Conservation (phyloP, 2,888 invertebrate genomes). For the Lumbricus terrestris region DNA sequence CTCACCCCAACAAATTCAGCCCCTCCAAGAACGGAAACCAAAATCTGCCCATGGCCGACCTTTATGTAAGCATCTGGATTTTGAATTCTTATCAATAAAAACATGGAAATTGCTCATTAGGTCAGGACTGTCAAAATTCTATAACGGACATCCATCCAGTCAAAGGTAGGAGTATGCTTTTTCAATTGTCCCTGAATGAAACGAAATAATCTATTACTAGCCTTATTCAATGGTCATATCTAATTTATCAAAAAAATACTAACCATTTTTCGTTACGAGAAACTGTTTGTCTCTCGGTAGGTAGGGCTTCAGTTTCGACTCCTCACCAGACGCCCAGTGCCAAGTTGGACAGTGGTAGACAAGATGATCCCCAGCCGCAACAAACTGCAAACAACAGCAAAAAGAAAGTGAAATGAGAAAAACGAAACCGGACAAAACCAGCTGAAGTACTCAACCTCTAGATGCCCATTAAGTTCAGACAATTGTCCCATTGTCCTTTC, state of each 20-base stretch:
- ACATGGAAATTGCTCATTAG: background rate
- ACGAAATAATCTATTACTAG: background rate
- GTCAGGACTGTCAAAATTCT: background rate
- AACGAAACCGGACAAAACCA: background rate
- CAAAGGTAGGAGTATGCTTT: background rate
- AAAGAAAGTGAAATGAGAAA: background rate
- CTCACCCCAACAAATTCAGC: too few relatives aligned
- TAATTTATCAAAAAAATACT: constrained; percentile 24
- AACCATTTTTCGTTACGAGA: constrained; percentile 83
- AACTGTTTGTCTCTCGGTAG: constrained; percentile 94
- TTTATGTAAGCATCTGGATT: background rate
- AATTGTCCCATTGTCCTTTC: too few relatives aligned
- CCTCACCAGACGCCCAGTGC: constrained; percentile 95
- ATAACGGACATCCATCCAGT: background rate
- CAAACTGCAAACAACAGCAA: constrained; percentile 68
- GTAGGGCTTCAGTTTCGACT: constrained; percentile 81
- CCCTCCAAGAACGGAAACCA: too few relatives aligned
- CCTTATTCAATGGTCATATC: background rate
- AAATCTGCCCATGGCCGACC: too few relatives aligned
- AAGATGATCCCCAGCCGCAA: constrained; percentile 95
- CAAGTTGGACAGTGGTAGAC: constrained; percentile 99
- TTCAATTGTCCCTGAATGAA: background rate
- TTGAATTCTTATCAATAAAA: background rate
- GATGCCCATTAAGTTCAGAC: background rate
- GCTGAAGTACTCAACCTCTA: background rate